These are phyloP conservation scores for Eustalomyia histrio DNA, from an alignment of 2,888 invertebrate genomes.

Conservation along the genomic window DNA sequence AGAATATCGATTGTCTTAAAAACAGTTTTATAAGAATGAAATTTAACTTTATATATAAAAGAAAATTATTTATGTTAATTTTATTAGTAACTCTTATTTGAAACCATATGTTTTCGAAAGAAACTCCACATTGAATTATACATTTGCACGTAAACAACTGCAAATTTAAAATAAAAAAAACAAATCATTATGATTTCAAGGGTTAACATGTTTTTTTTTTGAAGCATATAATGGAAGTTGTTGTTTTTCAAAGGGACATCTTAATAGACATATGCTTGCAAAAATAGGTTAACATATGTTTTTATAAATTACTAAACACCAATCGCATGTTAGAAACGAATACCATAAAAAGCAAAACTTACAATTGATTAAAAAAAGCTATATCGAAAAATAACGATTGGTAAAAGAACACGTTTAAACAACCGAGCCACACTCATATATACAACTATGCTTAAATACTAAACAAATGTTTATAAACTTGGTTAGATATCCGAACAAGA, in stretches of 20 bases:
- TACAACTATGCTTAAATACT: slow-evolving; percentile 3
- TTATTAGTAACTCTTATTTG: not conserved
- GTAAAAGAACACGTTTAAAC: not conserved
- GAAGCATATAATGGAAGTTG: slow-evolving; percentile 15
- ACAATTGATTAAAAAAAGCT: not conserved
- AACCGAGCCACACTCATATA: not conserved
- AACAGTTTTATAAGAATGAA: too few species aligned
- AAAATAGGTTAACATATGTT: slow-evolving; percentile 73
- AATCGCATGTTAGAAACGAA: slow-evolving; percentile 67
- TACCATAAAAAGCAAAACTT: not conserved
- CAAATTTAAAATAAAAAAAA: not conserved
- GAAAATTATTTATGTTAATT: too few species aligned
- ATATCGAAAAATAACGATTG: slow-evolving; percentile 11
- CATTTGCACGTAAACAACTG: too few species aligned
- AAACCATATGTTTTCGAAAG: not conserved
- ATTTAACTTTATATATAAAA: too few species aligned
- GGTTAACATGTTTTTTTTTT: not conserved
- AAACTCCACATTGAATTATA: not conserved
- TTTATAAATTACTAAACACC: slow-evolving; percentile 69
- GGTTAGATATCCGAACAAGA: not conserved
- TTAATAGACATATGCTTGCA: not conserved
- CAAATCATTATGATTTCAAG: not conserved
- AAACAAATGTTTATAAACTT: slow-evolving; percentile 51
- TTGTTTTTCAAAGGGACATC: slow-evolving; percentile 8
- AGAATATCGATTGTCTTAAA: too few species aligned